Evolutionary conservation across 2,888 invertebrate species (phyloP), one percentile per base, ranked within the genome.

Genomic region (Labia minor): DNA sequence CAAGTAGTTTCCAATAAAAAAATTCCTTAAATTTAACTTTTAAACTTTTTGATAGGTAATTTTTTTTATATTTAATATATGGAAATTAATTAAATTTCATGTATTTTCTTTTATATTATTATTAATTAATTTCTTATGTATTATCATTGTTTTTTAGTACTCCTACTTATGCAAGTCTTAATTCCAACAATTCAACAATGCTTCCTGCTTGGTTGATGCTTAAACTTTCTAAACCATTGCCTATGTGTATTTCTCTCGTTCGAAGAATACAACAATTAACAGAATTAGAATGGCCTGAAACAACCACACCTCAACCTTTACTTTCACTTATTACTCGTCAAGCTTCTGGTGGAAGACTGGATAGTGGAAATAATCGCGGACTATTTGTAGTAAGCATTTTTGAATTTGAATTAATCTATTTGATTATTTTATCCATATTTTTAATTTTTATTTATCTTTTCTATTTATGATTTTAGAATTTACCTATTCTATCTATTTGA

Each of bases 131-230:
- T 8, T 87, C 70, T 81, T 81, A 0, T 80, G 80, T 76, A 80
- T 82, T 21, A 86, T n/a, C 18, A 14, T 8, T 71, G 68, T 71
- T 68, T 79, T 79, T 64, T 75, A 88, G 86, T 72, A 79, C 87
- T 62, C 94, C 95, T 0, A 85, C 87, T 0, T 95, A 92, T 78
- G 88, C 90, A 1, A 83, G 86, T 19, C 79, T 95, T 63, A 90
- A 86, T 69, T 85, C 87, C 66, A 85, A 87, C 72, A 97, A 97
- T 80, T 95, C 94, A 71, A 89, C 90, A 62, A 86, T 90, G 76
- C 80, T 97, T 73, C 95, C 95, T 0, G 96, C 96, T 0, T 91
- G 90, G 75, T 97, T 95, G 79, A 89, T 89, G 2, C 78, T 93
- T 68, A 86, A 86, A 69, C 81, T 97, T 64, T 89, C 89, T 66